phyloP scores from a whole-genome alignment of 2,797 vertebrate species.

The Okamejei kenojei region DNA sequence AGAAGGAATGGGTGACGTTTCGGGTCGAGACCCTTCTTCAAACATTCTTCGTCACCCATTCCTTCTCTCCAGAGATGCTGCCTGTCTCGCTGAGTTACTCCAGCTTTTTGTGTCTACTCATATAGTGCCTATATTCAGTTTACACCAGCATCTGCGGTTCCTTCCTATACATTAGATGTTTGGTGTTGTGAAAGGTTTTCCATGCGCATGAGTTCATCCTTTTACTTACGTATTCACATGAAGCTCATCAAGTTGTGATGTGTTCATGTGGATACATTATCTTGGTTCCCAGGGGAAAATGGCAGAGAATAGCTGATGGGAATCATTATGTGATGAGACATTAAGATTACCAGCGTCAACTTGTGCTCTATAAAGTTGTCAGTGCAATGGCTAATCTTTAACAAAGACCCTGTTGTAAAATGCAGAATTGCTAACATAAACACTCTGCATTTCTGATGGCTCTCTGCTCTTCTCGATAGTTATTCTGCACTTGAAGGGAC shows the following conservation, averaged over 20 bases:
- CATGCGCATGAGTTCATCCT: background rate
- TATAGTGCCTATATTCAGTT: too few species aligned
- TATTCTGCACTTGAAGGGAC: background rate
- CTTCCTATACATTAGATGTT: too few species aligned
- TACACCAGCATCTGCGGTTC: too few species aligned
- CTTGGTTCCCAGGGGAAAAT: background rate
- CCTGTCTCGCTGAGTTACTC: too few species aligned
- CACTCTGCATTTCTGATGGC: background rate
- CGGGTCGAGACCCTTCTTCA: too few species aligned
- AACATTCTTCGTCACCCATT: too few species aligned
- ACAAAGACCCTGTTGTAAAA: background rate
- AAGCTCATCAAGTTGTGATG: background rate
- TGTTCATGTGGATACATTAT: background rate
- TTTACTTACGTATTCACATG: background rate
- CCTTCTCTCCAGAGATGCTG: too few species aligned
- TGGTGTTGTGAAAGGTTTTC: background rate
- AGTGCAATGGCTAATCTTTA: background rate
- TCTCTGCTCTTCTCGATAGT: background rate
- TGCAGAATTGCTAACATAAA: background rate
- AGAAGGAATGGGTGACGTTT: too few species aligned
- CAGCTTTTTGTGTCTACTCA: too few species aligned
- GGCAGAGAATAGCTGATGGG: background rate
- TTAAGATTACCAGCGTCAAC: background rate
- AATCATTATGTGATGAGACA: background rate
- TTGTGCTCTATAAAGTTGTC: background rate